Percentiles rank a stretch among this genome's conserved stretches.
phyloP scores from a whole-genome alignment of 1,140 invertebrate genomes.

The Triops longicaudatus region DNA sequence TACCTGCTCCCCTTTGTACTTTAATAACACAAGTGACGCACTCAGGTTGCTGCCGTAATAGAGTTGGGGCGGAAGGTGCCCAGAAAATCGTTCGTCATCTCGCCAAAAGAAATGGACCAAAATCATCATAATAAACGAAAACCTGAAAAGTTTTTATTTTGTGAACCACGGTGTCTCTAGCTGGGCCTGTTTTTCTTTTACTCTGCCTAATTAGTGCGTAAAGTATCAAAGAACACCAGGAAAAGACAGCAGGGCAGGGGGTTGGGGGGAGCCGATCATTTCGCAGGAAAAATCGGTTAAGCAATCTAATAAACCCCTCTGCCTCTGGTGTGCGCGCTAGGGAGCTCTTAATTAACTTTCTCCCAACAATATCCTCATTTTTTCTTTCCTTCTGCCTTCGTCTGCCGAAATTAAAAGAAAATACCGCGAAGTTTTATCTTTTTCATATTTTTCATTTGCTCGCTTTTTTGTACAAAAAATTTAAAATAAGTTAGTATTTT shows the following conservation, averaged over 20 bases:
- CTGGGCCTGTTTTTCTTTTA: background rate
- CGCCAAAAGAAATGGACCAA: background rate
- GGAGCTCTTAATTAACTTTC: background rate
- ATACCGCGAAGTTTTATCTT: background rate
- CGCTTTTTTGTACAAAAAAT: background rate
- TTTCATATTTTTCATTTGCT: background rate
- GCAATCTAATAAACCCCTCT: background rate
- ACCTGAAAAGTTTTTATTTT: background rate
- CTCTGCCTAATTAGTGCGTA: background rate
- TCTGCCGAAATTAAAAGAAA: background rate
- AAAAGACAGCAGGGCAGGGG: background rate
- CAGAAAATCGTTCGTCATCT: background rate
- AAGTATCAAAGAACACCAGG: background rate
- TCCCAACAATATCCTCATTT: background rate
- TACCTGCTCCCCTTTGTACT: background rate
- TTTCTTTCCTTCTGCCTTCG: background rate
- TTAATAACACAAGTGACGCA: background rate
- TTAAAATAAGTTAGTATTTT: constrained; percentile 9
- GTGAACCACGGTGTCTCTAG: background rate
- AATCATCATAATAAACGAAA: background rate
- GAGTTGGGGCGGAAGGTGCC: background rate
- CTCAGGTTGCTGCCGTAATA: background rate
- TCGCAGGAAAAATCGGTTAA: background rate
- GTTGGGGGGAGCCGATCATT: background rate
- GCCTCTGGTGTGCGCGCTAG: background rate